Conservation (phyloP, 1,140 invertebrate species). For the Manduca sexta region DNA sequence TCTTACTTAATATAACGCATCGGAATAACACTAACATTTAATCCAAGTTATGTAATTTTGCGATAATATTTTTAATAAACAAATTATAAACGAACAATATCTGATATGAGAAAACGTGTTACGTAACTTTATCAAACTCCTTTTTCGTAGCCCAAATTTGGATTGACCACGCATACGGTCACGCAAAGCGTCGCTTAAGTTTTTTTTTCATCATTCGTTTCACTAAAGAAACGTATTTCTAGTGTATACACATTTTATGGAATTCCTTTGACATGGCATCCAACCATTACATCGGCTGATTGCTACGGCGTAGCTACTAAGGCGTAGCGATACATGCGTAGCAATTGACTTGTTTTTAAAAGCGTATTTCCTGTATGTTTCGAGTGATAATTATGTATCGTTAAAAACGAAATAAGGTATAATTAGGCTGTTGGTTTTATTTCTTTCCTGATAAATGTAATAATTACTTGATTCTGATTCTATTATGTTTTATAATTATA, state of each 20-base stretch:
- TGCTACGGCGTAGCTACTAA: constrained; percentile 34
- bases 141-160: constrained; percentile 28
- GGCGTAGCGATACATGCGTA: constrained; percentile 19
- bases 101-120: not conserved
- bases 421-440: no score
- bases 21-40: no score
- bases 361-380: no score
- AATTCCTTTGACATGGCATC: constrained; percentile 67
- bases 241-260: constrained; percentile 45
- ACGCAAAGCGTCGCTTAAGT: constrained; percentile 61
- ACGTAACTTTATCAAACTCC: not conserved
- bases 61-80: no score
- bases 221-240: constrained; percentile 43
- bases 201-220: constrained; percentile 44
- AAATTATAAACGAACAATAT: not conserved
- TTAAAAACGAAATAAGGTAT: no score
- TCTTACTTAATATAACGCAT: no score
- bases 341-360: no score
- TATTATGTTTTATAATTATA: no score
- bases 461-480: no score
- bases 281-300: constrained; percentile 57
- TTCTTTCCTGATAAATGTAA: no score
- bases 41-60: no score
- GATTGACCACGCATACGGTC: constrained; percentile 49
- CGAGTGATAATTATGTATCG: no score